phyloP scores from a whole-genome alignment of 2,797 vertebrate species.

The Tenualosa ilisha region DNA sequence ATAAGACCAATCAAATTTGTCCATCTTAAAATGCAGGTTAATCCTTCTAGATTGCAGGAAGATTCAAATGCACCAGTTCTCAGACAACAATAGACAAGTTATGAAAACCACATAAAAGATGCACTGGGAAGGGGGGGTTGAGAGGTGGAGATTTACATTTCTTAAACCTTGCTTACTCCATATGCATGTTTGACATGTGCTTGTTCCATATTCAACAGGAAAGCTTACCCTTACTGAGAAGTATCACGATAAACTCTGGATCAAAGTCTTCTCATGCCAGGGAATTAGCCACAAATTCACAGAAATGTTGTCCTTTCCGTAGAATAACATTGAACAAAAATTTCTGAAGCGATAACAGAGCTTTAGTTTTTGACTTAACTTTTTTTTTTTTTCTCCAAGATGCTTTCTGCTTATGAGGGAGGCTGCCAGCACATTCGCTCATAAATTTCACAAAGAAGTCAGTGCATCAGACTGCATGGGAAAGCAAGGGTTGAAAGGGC shows the following conservation, averaged over 20 bases:
- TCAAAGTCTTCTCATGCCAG: conserved; percentile 37
- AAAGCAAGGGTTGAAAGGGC: conserved; percentile 59
- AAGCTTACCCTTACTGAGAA: conserved; percentile 19
- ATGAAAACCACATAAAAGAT: conserved; percentile 16
- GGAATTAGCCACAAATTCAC: conserved; percentile 49
- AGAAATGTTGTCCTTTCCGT: conserved; percentile 55
- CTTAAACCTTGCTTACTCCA: neutral
- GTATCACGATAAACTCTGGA: conserved; percentile 37
- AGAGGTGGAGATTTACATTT: conserved; percentile 6
- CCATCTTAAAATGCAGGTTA: conserved; percentile 14
- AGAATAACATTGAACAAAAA: conserved; percentile 54
- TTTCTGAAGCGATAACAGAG: conserved; percentile 40
- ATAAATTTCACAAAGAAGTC: conserved; percentile 42
- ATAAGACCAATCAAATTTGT: neutral
- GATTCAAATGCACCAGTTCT: neutral
- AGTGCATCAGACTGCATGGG: conserved; percentile 68
- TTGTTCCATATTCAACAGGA: neutral
- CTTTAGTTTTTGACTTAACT: conserved; percentile 56
- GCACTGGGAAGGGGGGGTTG: neutral
- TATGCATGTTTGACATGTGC: conserved; percentile 11
- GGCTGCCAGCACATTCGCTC: conserved; percentile 41
- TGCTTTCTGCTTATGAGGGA: conserved; percentile 36
- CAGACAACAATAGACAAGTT: neutral
- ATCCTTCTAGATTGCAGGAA: neutral
- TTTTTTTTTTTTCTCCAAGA: conserved; percentile 28